These are phyloP conservation scores for Fringilla coelebs DNA, from an alignment of 2,797 vertebrate species.

Conservation along the genomic window DNA sequence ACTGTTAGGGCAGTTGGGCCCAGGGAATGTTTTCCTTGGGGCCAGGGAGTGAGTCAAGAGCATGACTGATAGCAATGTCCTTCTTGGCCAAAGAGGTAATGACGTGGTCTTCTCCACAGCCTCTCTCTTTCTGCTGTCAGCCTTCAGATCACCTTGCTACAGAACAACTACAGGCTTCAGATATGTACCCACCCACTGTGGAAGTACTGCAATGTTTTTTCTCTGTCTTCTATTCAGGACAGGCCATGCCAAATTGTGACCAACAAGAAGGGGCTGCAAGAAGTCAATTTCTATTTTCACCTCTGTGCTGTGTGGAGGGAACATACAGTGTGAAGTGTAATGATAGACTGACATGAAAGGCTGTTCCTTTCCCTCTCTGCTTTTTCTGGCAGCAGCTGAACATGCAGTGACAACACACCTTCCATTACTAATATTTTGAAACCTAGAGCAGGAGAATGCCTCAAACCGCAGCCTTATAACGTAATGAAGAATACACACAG, in stretches of 20 bases:
- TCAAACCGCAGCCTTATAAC: slow-evolving; percentile 50
- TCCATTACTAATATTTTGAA: slow-evolving; percentile 76
- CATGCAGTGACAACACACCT: slow-evolving; percentile 61
- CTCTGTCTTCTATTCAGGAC: background rate
- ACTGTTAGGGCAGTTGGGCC: background rate
- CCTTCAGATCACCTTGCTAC: background rate
- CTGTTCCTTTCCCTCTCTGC: slow-evolving; percentile 45
- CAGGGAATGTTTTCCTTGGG: background rate
- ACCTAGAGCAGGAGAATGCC: slow-evolving; percentile 58
- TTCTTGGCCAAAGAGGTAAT: background rate
- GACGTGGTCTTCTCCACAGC: background rate
- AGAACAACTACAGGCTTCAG: background rate
- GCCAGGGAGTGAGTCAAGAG: background rate
- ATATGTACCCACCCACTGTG: accelerated
- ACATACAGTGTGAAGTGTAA: background rate
- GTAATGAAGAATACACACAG: slow-evolving; percentile 73
- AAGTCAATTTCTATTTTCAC: background rate
- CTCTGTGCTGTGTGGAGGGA: background rate
- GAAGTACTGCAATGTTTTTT: background rate
- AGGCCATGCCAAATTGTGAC: background rate
- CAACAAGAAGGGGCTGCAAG: background rate
- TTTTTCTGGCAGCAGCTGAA: slow-evolving; percentile 68
- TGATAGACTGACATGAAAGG: slow-evolving; percentile 21
- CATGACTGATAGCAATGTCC: too few relatives aligned
- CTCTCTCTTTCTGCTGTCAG: background rate